Conservation (phyloP, 2,113 vertebrate genomes). For the Cichladusa arquata region DNA sequence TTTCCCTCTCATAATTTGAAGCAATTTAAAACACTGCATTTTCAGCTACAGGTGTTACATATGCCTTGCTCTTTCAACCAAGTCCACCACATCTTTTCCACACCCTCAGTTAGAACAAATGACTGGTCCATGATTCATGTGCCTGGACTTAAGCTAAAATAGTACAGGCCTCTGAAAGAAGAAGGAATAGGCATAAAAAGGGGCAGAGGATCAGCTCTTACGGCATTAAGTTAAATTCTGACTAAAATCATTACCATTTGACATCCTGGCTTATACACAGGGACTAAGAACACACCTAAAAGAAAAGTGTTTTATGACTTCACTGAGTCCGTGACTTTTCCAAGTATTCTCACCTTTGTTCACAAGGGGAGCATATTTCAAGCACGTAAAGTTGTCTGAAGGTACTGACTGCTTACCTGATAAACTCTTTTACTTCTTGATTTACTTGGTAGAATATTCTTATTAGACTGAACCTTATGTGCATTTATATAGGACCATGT, state of each 20-base stretch:
- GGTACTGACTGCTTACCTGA: background rate
- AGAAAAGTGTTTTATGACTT: background rate
- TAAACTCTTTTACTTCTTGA: background rate
- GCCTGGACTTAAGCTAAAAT: background rate
- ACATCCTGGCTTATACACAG: background rate
- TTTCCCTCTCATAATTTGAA: background rate
- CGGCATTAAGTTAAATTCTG: background rate
- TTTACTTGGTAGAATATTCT: background rate
- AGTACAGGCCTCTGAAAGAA: background rate
- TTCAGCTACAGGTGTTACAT: background rate
- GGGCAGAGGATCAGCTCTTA: background rate
- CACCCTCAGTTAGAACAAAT: background rate
- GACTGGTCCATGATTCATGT: background rate
- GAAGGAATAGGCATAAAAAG: background rate
- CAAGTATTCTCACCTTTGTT: background rate
- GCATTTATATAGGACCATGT: background rate
- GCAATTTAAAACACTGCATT: background rate
- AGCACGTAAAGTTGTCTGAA: background rate
- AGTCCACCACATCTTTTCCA: background rate
- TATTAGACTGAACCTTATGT: background rate
- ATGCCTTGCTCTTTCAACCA: background rate
- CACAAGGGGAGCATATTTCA: background rate
- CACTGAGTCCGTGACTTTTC: background rate
- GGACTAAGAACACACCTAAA: background rate
- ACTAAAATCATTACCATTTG: background rate